phyloP scores from a whole-genome alignment of 2,797 vertebrate species.

The Lepus oiostolus region DNA sequence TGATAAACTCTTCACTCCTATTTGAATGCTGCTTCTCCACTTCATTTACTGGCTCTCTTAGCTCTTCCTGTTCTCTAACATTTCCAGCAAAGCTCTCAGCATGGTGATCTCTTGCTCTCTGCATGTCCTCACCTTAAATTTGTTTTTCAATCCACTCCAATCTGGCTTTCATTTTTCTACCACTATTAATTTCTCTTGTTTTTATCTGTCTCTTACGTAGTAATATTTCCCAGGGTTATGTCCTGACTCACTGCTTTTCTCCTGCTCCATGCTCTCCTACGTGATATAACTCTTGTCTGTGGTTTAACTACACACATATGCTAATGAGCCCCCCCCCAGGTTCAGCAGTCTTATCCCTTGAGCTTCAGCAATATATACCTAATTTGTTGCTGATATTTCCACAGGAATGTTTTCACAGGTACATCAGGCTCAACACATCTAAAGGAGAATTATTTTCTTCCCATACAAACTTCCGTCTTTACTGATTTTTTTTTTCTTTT shows the following conservation, averaged over 20 bases:
- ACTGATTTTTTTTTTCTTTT: too few relatives aligned
- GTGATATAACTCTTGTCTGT: constrained; percentile 41
- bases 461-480: background rate
- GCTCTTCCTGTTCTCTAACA: background rate
- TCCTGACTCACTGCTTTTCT: background rate
- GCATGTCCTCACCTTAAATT: background rate
- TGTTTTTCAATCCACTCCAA: background rate
- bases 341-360: constrained; percentile 39
- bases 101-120: background rate
- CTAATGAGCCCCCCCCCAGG: background rate
- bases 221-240: background rate
- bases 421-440: background rate
- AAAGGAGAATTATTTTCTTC: constrained; percentile 58
- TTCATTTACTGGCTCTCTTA: background rate
- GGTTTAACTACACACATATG: constrained; percentile 26
- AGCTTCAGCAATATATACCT: constrained; percentile 16
- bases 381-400: constrained; percentile 3
- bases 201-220: background rate
- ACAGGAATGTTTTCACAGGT: background rate
- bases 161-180: constrained; percentile 7
- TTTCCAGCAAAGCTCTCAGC: constrained; percentile 32
- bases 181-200: constrained; percentile 17
- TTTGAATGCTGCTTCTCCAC: background rate
- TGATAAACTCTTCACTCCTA: background rate
- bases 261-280: background rate